A percentile compares a stretch with the other conserved stretches of the same genome.
Conservation (phyloP, 1,140 invertebrate genomes). For the Ericerus pela region DNA sequence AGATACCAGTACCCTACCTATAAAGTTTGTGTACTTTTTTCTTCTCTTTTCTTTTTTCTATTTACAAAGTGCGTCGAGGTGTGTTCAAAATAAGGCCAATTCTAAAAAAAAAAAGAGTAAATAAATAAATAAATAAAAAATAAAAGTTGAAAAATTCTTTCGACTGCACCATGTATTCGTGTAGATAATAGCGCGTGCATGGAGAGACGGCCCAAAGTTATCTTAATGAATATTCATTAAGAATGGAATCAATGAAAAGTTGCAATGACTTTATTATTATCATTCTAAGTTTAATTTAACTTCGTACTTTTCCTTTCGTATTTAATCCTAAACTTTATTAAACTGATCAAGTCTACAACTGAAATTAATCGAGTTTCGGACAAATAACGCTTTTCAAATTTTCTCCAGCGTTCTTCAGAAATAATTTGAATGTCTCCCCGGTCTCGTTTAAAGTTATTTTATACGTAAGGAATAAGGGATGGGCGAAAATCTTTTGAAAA, state of each 20-base stretch:
- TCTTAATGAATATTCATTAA: conserved; percentile 9
- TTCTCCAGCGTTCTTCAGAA: conserved; percentile 4
- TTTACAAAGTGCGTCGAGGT: too few species aligned
- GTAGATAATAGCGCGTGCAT: neutral
- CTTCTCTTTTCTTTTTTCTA: too few species aligned
- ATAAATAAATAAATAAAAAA: too few species aligned
- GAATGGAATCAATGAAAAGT: conserved; percentile 6
- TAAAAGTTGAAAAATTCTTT: too few species aligned
- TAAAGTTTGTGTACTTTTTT: too few species aligned
- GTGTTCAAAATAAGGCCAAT: too few species aligned
- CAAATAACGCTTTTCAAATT: conserved; percentile 7
- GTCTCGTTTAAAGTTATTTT: conserved; percentile 7
- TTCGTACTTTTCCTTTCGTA: conserved; percentile 7
- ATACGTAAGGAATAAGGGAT: conserved; percentile 2
- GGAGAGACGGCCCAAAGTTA: neutral
- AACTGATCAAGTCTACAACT: conserved; percentile 12
- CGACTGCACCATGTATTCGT: neutral
- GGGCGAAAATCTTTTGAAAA: neutral
- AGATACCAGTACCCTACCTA: too few species aligned
- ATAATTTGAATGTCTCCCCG: conserved; percentile 11
- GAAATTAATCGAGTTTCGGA: conserved; percentile 12
- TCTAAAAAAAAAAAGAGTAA: too few species aligned
- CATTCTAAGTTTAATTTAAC: conserved; percentile 10
- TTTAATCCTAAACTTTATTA: conserved; percentile 10
- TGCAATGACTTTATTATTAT: conserved; percentile 11